Base-by-base conservation (phyloP, 2,113 vertebrate genomes). In the Dipodomys ordii region DNA sequence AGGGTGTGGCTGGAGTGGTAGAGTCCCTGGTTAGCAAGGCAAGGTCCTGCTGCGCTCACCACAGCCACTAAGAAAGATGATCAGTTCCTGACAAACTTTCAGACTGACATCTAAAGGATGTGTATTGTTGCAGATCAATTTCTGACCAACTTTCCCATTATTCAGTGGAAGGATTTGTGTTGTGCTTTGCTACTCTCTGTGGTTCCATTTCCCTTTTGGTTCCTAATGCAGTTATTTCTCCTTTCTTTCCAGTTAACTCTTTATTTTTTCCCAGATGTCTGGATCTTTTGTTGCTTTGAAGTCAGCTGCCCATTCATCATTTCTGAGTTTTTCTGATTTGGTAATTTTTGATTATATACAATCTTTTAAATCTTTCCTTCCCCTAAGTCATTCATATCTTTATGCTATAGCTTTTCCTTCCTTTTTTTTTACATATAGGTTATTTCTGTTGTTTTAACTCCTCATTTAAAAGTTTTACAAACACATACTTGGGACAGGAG, bases 191-290 rank as follows among this genome's bases (percentile, higher is more conserved):
- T 62, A 39, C n/a, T 20, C 18, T 11, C 15, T 65, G 20, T 67
- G n/a, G 9, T 10, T 79, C 22, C 44, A 44, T 60, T 46, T 64
- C 16, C 20, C 19, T 28, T 77, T 71, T n/a, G 32, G 27, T 87
- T 57, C 62, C 13, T 77, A 53, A 78, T 62, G 62, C 62, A 57
- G 18, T 91, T 0, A 32, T 91, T 74, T 79, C 53, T 28, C 71
- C 39, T 65, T 81, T 74, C 30, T 87, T 53, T 53, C 57, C 62
- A 18, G 6, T 46, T 78, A 67, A 88, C 49, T 74, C 30, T 92
- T 89, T 83, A 35, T 39, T 22, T 53, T 88, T 94, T 76, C 53
- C 30, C 76, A 76, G 39, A 83, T 35, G n/a, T 85, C 82, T 93
- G 35, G 15, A n/a, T 83, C 19, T 74, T 35, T 92, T 81, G 23